These are phyloP conservation scores for Chymomyza costata DNA, from an alignment of 1,140 invertebrate species.

Conservation along the genomic window DNA sequence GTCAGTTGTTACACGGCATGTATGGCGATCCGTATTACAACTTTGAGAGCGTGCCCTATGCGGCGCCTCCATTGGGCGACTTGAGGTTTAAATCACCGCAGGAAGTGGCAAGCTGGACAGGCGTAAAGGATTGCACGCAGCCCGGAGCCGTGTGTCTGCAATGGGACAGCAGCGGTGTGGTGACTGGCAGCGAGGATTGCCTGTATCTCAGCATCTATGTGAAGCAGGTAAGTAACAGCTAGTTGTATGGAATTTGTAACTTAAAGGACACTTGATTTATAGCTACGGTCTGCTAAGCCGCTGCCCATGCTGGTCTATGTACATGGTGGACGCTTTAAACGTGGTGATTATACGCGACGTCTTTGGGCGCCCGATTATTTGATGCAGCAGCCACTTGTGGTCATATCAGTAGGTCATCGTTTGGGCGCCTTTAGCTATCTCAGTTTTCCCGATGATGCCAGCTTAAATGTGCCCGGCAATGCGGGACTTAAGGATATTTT, in stretches of 20 bases:
- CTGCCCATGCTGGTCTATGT: slow-evolving; percentile 81
- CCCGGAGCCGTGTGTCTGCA: slow-evolving; percentile 6
- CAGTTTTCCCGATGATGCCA: slow-evolving; percentile 79
- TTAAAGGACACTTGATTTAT: no score
- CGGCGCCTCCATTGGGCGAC: slow-evolving; percentile 79
- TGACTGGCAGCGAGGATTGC: slow-evolving; percentile 23
- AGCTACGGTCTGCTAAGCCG: slow-evolving; percentile 1
- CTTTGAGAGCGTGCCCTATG: slow-evolving; percentile 54
- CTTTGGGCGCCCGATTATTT: slow-evolving; percentile 76
- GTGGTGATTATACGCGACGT: slow-evolving; percentile 66
- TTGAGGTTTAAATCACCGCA: slow-evolving; percentile 77
- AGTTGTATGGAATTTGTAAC: slow-evolving; percentile 67
- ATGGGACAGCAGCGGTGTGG: not conserved
- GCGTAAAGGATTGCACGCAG: slow-evolving; percentile 14
- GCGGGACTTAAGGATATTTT: slow-evolving; percentile 76
- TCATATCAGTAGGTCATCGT: slow-evolving; percentile 72
- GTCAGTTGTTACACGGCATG: slow-evolving; percentile 2
- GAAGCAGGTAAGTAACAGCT: slow-evolving; percentile 15
- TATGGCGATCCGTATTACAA: slow-evolving; percentile 20
- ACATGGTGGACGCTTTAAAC: slow-evolving; percentile 80
- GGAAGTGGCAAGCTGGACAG: not conserved
- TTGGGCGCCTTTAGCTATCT: slow-evolving; percentile 75
- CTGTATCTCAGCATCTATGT: slow-evolving; percentile 19
- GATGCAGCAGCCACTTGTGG: slow-evolving; percentile 75
- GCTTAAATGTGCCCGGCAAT: slow-evolving; percentile 76